A percentile compares a stretch with the other conserved stretches of the same genome.
phyloP scores from a whole-genome alignment of 92 coral and sea anemone genomes.

The Muricea muricata region DNA sequence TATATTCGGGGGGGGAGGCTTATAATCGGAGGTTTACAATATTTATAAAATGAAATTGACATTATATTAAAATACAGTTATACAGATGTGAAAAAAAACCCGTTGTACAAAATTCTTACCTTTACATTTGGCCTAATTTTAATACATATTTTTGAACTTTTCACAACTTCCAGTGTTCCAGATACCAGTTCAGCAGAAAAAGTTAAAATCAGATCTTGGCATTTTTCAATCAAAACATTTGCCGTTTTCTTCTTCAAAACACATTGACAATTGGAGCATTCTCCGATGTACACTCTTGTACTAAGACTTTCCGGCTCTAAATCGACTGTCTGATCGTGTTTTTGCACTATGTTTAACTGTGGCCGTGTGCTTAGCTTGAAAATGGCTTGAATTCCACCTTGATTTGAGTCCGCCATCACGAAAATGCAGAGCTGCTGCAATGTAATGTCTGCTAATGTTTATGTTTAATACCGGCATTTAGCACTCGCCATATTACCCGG shows the following conservation, averaged over 20 bases:
- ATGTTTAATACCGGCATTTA: constrained; percentile 3
- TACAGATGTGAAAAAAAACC: not conserved
- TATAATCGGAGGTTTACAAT: too few species aligned
- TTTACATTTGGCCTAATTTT: constrained; percentile 80
- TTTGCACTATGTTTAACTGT: not conserved
- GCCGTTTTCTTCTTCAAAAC: constrained; percentile 74
- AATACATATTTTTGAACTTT: constrained; percentile 75
- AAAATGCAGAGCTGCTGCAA: not conserved
- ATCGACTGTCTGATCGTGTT: constrained; percentile 19
- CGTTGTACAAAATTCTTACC: constrained; percentile 58
- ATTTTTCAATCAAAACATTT: constrained; percentile 81
- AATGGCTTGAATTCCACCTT: constrained; percentile 31
- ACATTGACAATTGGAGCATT: constrained; percentile 73
- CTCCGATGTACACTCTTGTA: constrained; percentile 74
- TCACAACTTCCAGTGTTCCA: constrained; percentile 82
- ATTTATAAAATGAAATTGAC: too few species aligned
- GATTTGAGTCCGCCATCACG: not conserved
- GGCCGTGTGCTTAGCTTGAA: constrained; percentile 28
- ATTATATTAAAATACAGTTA: too few species aligned
- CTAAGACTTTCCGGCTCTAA: constrained; percentile 51
- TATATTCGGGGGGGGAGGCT: too few species aligned
- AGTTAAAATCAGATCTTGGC: constrained; percentile 81
- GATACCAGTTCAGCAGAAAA: constrained; percentile 66
- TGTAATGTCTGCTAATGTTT: not conserved
- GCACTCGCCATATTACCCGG: not conserved